phyloP scores from a whole-genome alignment of 2,797 vertebrate genomes.

The Echiichthys vipera region DNA sequence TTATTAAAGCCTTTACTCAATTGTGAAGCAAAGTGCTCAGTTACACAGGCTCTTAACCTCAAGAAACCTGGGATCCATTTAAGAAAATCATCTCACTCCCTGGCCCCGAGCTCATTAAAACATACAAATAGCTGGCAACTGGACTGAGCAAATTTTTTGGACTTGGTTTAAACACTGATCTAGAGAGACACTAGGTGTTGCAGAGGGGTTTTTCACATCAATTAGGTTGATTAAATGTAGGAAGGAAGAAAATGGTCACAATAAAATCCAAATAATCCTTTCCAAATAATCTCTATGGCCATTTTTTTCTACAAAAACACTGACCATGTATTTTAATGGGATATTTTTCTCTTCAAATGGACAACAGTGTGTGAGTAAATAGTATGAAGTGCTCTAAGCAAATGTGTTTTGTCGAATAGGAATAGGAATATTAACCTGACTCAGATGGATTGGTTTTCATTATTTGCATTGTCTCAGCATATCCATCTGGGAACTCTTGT shows the following conservation, averaged over 20 bases:
- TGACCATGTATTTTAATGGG: not conserved
- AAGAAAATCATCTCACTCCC: slow-evolving; percentile 24
- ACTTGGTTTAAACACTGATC: slow-evolving; percentile 33
- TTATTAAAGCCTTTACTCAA: slow-evolving; percentile 4
- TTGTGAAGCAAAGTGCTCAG: not conserved
- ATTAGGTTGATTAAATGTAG: slow-evolving; percentile 32
- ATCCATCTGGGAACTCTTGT: too few relatives aligned
- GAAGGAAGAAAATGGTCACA: not conserved
- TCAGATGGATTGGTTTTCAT: too few relatives aligned
- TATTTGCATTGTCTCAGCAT: too few relatives aligned
- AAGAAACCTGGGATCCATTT: slow-evolving; percentile 13
- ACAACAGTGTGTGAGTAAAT: not conserved
- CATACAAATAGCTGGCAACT: slow-evolving; percentile 36
- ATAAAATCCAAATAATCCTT: not conserved
- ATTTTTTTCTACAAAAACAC: not conserved
- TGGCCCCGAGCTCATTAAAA: slow-evolving; percentile 35
- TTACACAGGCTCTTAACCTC: not conserved
- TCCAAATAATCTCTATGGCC: not conserved
- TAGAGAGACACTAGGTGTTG: slow-evolving; percentile 18
- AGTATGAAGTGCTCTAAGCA: not conserved
- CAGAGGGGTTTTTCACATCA: not conserved
- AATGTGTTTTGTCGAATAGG: too few relatives aligned
- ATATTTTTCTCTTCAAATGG: not conserved
- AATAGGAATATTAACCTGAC: too few relatives aligned
- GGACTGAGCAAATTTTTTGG: slow-evolving; percentile 30